Evolutionary conservation across 2,113 vertebrate species (phyloP), one percentile per base, ranked within the genome.

Genomic region (Galbula dea): DNA sequence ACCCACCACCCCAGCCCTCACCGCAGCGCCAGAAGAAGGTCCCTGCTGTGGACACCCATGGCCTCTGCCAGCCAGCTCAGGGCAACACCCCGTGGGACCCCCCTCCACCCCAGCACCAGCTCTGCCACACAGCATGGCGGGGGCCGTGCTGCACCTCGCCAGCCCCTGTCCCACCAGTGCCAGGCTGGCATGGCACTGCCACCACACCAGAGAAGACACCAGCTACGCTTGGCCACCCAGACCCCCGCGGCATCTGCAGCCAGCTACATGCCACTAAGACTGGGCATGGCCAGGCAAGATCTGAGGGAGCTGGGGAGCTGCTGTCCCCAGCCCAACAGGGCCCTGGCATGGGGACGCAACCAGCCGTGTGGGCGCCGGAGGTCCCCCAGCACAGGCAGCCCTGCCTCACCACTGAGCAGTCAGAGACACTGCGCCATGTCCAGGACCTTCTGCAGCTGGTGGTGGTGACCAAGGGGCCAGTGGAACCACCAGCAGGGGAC

Each of bases 401-500:
- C 77, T 46, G 93, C 82, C 95, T 97, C 83, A 93, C 94, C 11
- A 26, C 97, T 1, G 83, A 89, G 89, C 98, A 98, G 57, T 96
- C 97, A 3, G 98, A 98, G 85, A 94, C 97, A 6, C 95, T 97
- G 52, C 97, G 95, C 85, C 98, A 98, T 32, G 96, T 98, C 83
- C 98, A 98, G 92, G 98, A 98, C 93, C 97, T 98, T 58, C 96
- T 98, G 88, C 98, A 98, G 78, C 93, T 98, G 90, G 97, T 98
- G 96, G 97, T 98, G 45, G 97, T 96, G 58, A 96, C 98, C 86
- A 97, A 96, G 94, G 97, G 96, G 77, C 98, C 98, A 15, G 83
- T 96, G 89, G 98, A 97, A 75, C 95, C 97, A 10, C 54, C 97
- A 57, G 94, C 78, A 18, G 97, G 97, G 83, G 94, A 95, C 2